phyloP scores from a whole-genome alignment of 1,140 invertebrate genomes.

The Procambarus clarkii region DNA sequence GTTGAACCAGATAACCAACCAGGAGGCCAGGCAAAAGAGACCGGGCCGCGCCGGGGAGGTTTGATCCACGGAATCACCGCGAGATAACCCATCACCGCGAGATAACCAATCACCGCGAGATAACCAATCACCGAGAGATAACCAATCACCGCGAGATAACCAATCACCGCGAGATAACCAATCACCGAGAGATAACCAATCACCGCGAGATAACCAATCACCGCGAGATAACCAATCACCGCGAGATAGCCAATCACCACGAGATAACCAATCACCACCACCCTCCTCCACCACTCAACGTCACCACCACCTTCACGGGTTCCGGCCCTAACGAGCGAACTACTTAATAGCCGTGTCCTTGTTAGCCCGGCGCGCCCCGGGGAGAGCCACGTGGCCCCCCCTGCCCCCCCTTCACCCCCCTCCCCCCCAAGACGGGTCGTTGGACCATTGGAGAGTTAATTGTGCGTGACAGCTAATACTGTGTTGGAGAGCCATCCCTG shows the following conservation, averaged over 20 bases:
- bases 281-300: not conserved
- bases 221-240: too few species aligned
- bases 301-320: not conserved
- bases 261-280: not conserved
- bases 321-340: slow-evolving; percentile 34
- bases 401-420: not conserved
- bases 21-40: too few species aligned
- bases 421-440: not conserved
- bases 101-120: too few species aligned
- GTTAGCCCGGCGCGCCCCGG: not conserved
- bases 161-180: too few species aligned
- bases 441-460: slow-evolving; percentile 16
- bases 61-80: too few species aligned
- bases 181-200: too few species aligned
- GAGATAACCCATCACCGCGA: too few species aligned
- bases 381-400: not conserved
- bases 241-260: not conserved
- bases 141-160: too few species aligned
- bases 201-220: too few species aligned
- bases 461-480: slow-evolving; percentile 35
- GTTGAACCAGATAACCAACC: too few species aligned
- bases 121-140: too few species aligned
- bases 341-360: slow-evolving; percentile 59
- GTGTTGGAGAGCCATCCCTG: not conserved
- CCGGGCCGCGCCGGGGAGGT: too few species aligned